These are phyloP conservation scores for Tetranychus truncatus DNA, from an alignment of 2,888 invertebrate species.

Conservation along the genomic window DNA sequence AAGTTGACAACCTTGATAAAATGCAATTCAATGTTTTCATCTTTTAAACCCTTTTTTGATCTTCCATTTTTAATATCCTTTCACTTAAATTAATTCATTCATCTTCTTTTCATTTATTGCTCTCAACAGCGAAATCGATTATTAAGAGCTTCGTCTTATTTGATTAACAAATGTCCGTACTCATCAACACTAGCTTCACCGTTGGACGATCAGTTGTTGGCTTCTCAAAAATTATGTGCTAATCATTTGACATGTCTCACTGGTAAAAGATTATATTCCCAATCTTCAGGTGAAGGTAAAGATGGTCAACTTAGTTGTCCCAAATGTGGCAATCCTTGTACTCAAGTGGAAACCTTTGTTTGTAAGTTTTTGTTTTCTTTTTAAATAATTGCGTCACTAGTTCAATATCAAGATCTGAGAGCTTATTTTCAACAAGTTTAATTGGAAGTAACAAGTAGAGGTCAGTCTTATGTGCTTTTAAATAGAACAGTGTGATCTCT, in stretches of 20 bases:
- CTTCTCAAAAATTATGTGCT: background rate
- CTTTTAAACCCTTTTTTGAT: too few relatives aligned
- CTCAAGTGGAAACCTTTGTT: slow-evolving; percentile 88
- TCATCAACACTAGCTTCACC: background rate
- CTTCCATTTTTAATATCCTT: background rate
- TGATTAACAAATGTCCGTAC: background rate
- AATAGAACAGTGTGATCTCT: too few relatives aligned
- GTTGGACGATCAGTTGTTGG: background rate
- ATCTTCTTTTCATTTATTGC: background rate
- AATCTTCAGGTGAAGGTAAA: slow-evolving; percentile 20
- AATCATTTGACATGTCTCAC: background rate
- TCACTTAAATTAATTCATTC: background rate
- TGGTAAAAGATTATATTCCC: background rate
- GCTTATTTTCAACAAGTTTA: background rate
- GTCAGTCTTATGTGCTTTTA: background rate
- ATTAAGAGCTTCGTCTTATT: background rate
- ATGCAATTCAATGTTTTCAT: too few relatives aligned
- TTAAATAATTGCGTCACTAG: background rate
- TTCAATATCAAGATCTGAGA: background rate
- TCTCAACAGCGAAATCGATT: background rate
- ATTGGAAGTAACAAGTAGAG: background rate
- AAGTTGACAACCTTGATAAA: too few relatives aligned
- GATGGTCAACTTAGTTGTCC: slow-evolving; percentile 48
- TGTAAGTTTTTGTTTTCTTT: slow-evolving; percentile 39
- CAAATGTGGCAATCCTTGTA: slow-evolving; percentile 90